phyloP scores from a whole-genome alignment of 1,140 invertebrate genomes.

The Eriosoma lanigerum region DNA sequence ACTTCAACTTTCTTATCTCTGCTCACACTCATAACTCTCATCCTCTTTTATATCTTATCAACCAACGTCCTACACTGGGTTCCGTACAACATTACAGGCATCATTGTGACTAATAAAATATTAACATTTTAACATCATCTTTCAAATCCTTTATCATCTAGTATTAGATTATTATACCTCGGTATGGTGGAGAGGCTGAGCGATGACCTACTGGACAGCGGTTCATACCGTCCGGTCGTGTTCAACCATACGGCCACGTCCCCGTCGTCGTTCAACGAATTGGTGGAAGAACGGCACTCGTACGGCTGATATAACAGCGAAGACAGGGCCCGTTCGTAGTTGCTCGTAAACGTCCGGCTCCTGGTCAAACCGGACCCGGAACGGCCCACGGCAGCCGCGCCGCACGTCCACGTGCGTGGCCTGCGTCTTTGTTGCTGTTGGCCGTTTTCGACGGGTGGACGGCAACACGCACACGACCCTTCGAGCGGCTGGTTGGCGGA shows the following conservation, averaged over 20 bases:
- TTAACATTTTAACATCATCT: too few relatives aligned
- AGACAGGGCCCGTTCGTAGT: constrained; percentile 56
- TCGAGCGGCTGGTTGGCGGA: neutral
- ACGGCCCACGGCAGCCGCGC: neutral
- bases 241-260: constrained; percentile 54
- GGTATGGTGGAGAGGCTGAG: constrained; percentile 40
- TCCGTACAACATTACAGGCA: too few relatives aligned
- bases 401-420: constrained; percentile 33
- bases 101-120: too few relatives aligned
- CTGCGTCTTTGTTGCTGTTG: constrained; percentile 4
- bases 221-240: constrained; percentile 3
- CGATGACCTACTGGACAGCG: constrained; percentile 51
- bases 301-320: constrained; percentile 57
- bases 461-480: constrained; percentile 1
- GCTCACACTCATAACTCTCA: too few relatives aligned
- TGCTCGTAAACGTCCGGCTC: constrained; percentile 37
- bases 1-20: too few relatives aligned
- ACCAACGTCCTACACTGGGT: too few relatives aligned
- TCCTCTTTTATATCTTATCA: too few relatives aligned
- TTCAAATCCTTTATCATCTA: too few relatives aligned
- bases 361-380: neutral
- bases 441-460: neutral
- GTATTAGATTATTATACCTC: constrained; percentile 1
- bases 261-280: constrained; percentile 53
- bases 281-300: constrained; percentile 54